These are phyloP conservation scores for Anguilla obscura DNA, from an alignment of 2,797 vertebrate species.

Conservation along the genomic window DNA sequence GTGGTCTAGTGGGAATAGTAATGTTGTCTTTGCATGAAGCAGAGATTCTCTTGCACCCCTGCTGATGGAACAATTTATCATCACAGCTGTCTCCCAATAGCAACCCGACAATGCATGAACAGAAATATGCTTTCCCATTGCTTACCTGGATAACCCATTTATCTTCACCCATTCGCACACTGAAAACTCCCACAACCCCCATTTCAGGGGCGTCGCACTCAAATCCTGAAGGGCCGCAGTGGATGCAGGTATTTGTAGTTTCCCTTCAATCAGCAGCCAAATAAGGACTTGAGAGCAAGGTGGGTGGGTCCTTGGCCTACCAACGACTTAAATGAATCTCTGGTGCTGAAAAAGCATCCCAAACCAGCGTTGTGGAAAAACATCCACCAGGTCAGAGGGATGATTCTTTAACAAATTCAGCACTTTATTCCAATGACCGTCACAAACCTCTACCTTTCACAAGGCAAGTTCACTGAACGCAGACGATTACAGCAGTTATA, in stretches of 20 bases:
- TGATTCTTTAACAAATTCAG: too few species aligned
- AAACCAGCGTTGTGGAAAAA: too few species aligned
- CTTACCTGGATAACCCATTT: neutral
- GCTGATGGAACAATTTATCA: neutral
- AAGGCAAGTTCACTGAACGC: too few species aligned
- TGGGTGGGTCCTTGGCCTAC: neutral
- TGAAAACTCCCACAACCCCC: neutral
- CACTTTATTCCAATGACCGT: too few species aligned
- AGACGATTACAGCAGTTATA: too few species aligned
- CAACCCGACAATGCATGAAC: neutral
- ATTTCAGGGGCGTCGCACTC: neutral
- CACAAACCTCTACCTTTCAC: too few species aligned
- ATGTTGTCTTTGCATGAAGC: neutral
- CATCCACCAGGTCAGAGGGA: too few species aligned
- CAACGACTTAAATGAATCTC: too few species aligned
- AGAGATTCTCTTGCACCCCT: neutral
- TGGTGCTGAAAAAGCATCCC: too few species aligned
- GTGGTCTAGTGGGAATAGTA: neutral
- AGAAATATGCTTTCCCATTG: neutral
- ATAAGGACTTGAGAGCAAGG: neutral
- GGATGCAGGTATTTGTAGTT: neutral
- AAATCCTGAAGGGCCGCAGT: neutral
- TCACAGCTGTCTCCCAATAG: neutral
- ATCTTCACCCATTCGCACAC: neutral
- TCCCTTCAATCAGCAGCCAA: neutral